Evolutionary conservation across 2,797 vertebrate genomes (phyloP).

Genomic region (Ptychadena robeensis): DNA sequence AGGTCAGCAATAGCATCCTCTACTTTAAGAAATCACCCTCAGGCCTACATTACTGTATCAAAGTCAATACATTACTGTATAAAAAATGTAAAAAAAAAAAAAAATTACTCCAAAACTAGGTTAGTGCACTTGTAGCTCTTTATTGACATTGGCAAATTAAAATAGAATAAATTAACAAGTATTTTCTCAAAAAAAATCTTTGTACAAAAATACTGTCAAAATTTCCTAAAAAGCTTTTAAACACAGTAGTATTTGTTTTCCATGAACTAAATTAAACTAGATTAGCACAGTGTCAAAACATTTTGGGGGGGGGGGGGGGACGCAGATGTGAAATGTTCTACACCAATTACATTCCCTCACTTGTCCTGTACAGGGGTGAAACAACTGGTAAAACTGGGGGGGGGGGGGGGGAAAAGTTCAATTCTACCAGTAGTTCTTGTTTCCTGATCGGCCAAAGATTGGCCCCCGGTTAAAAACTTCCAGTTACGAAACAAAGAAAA

Average conservation of each 20-base stretch:
- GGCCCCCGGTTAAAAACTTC: constrained; percentile 80
- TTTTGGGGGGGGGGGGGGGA: constrained; percentile 66
- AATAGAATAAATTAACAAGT: constrained; percentile 93
- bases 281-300: constrained; percentile 87
- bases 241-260: constrained; percentile 89
- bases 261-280: constrained; percentile 86
- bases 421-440: constrained; percentile 72
- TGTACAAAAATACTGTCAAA: constrained; percentile 94
- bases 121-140: constrained; percentile 78
- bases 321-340: constrained; percentile 80
- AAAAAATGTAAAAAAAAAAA: constrained; percentile 63
- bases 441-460: constrained; percentile 79
- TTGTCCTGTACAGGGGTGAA: constrained; percentile 79
- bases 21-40: not conserved
- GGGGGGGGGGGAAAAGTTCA: constrained; percentile 62
- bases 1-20: not conserved
- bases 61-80: too few relatives aligned
- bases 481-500: constrained; percentile 70
- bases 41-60: too few relatives aligned
- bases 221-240: constrained; percentile 90
- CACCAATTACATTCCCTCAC: constrained; percentile 78
- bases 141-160: constrained; percentile 90
- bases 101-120: constrained; percentile 73
- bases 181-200: constrained; percentile 86
- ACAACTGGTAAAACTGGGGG: constrained; percentile 61